Evolutionary conservation across 2,113 vertebrate genomes (phyloP), one percentile per base, ranked within the genome.

Genomic region (Indri indri): DNA sequence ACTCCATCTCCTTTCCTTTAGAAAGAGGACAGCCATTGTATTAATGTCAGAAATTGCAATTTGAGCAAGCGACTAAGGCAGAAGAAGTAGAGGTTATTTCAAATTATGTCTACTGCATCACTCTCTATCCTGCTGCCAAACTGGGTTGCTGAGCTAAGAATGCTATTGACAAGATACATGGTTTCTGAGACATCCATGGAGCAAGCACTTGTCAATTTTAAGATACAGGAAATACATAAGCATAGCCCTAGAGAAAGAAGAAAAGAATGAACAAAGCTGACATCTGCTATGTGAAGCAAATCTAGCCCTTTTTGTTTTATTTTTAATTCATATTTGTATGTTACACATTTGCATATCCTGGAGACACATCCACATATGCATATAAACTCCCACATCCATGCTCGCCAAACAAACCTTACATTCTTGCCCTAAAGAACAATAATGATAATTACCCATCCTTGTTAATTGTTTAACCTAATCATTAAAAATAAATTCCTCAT

Each of bases 201-300:
- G 76, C 47, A 95, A 90, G 76, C 70, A 70, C 47, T 94, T 96
- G 84, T 82, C 94, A 95, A 70, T 95, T 90, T 65, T 10, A 65
- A 96, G 88, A 95, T 84, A 68, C 14, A 85, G 73, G 50, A 93
- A 97, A 30, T 42, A 84, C 11, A 12, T 52, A 97, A 95, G 70
- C 40, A 95, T 8, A 96, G 74, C 65, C 57, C 5, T 81, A 63
- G 59, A 77, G 45, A 96, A 68, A 97, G 45, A 23, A 50, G 32
- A 65, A 96, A 66, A 54, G 20, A 47, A 66, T 34, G 65, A 77
- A 47, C 73, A 40, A 9, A 1, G 79, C 14, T 70, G 57, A 77
- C 0, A 1, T 27, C 79, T 83, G 87, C 17, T 66, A 42, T 30
- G 18, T 18, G 61, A 90, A 76, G 70, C 25, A 96, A 61, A 59